Evolutionary conservation across 2,113 vertebrate species (phyloP), one percentile per base, ranked within the genome.

Genomic region (Eidolon helvum): DNA sequence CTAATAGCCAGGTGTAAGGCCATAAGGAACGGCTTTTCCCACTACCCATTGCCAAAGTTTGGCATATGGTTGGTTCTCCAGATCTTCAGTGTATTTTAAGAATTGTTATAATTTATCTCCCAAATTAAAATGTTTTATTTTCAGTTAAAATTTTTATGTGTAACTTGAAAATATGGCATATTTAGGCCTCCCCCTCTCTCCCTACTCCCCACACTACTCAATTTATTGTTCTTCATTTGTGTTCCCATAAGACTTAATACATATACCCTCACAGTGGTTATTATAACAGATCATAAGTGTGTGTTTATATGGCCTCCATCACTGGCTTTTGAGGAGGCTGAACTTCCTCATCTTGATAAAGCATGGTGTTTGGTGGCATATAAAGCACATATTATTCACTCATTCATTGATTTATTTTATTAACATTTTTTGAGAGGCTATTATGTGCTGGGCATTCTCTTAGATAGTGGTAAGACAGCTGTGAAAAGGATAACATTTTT

Each of bases 81-180:
- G 33, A 30, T 82, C 87, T 82, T 45, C 75, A 28, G 40, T 69
- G 10, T 35, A 40, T 84, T 89, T 95, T n/a, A 71, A 77, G 24
- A 92, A 79, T 48, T 57, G 40, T 59, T n/a, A 45, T 69, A 71
- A 78, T 78, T 84, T 77, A 93, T 35, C 35, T 26, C 38, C 16
- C 35, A 43, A 93, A 71, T 69, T 87, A 61, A 82, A 83, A 59
- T 28, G 28, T 59, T 87, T 89, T 63, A 48, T 71, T 95, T 65
- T 66, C 55, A 15, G 9, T 40, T 74, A 88, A 75, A 85, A 69
- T 43, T 55, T 75, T 38, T 91, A 72, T 48, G 43, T 21, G 11
- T 30, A 35, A 94, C 50, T 79, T 93, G 93, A 66, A 72, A 79
- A 93, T 16, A 68, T 53, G 55, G 9, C 10, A 16, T 68, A 11